Evolutionary conservation across 2,888 invertebrate species (phyloP).

Genomic region (Muschampia staudingeri): DNA sequence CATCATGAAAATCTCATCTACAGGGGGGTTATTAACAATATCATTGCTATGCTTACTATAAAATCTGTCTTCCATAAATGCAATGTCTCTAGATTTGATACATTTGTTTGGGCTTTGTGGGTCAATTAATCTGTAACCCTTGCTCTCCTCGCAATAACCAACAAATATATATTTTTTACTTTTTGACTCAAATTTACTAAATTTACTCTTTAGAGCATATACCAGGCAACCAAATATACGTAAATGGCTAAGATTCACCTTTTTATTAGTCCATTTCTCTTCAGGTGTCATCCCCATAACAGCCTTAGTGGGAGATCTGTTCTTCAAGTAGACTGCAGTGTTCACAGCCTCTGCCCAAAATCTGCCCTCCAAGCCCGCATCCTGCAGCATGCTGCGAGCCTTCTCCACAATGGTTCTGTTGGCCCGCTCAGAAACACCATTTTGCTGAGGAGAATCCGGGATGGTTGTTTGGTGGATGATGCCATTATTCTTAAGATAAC

Average conservation of each 20-base stretch:
- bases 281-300: not conserved
- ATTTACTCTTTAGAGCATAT: not conserved
- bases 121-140: not conserved
- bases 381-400: no score
- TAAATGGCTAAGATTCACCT: slow-evolving; percentile 1
- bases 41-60: not conserved
- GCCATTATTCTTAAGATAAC: no score
- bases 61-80: not conserved
- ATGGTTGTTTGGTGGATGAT: no score
- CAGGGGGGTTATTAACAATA: no score
- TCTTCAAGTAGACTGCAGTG: not conserved
- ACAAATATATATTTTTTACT: slow-evolving; percentile 1
- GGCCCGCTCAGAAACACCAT: no score
- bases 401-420: no score
- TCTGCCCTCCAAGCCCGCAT: no score
- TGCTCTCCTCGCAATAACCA: not conserved
- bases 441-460: no score
- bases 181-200: not conserved
- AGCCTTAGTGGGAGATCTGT: not conserved
- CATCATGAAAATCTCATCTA: no score
- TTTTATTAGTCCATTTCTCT: slow-evolving; percentile 1
- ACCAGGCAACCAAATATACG: slow-evolving; percentile 4
- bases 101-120: not conserved
- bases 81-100: not conserved
- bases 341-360: no score